A percentile compares a stretch with the other conserved stretches of the same genome.
phyloP scores from a whole-genome alignment of 2,888 invertebrate species.

The Platycheirus albimanus region DNA sequence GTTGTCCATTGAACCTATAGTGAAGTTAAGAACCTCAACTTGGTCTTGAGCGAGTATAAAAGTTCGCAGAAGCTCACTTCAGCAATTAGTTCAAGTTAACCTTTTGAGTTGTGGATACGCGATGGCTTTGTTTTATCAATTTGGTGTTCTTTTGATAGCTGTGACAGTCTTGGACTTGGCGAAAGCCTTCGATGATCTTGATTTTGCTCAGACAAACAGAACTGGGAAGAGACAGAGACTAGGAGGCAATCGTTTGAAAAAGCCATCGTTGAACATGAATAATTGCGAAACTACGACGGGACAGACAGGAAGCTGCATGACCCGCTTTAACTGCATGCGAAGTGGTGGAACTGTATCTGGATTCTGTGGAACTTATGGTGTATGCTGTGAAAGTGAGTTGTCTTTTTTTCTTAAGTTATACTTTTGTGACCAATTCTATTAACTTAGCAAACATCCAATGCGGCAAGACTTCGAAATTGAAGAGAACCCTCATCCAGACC shows the following conservation, averaged over 20 bases:
- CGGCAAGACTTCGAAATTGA: conserved; percentile 78
- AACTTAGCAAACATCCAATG: conserved; percentile 80
- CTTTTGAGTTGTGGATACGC: conserved; percentile 24
- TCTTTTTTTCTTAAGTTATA: no score
- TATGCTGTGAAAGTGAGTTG: conserved; percentile 81
- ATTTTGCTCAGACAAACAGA: conserved; percentile 5
- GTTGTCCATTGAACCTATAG: conserved; percentile 63
- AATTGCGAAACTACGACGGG: conserved; percentile 79
- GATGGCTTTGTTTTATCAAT: conserved; percentile 30
- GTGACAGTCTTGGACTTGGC: neutral
- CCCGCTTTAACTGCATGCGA: conserved; percentile 79
- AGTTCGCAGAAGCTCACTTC: conserved; percentile 41
- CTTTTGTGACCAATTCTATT: conserved; percentile 4
- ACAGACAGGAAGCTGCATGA: conserved; percentile 79
- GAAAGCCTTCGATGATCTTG: conserved; percentile 5
- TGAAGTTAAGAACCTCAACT: neutral
- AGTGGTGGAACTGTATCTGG: conserved; percentile 80
- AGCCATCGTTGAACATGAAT: conserved; percentile 55
- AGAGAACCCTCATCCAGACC: conserved; percentile 80
- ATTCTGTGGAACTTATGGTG: conserved; percentile 80
- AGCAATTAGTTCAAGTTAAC: conserved; percentile 59
- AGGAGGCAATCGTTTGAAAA: conserved; percentile 11
- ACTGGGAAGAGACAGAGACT: conserved; percentile 43
- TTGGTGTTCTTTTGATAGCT: neutral
- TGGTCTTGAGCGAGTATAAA: conserved; percentile 69